Base-by-base conservation (phyloP, 2,113 vertebrate species). In the Protomyctophum bolini region DNA sequence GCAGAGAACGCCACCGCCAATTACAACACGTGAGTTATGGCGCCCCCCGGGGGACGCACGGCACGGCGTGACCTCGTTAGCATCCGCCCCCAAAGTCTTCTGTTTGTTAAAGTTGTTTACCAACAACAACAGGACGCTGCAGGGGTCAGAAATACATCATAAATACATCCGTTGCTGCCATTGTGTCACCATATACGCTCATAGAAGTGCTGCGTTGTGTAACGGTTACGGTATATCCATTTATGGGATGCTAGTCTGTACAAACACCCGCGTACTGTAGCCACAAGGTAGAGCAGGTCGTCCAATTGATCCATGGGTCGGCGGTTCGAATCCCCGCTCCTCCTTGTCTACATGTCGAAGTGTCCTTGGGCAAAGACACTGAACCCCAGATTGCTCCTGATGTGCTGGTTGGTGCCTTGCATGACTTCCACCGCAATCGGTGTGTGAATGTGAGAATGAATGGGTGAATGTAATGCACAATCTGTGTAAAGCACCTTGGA, bases 1-100 rank as follows among this genome's bases (percentile, higher is more conserved):
- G n/a, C n/a, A n/a, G n/a, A 57, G 62, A 41, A 41, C 33, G 5
- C 58, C 46, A 11, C 46, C 63, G 68, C 58, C 76, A 73, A 73
- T 79, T 69, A 79, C 63, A 48, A 49, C 45, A 14, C 47, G 51
- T 14, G 63, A 10, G 29, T 41, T 48, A 12, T 29, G 56, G 41
- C 9, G 56, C n/a, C 5, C 8, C n/a, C 5, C 8, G 14, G 48
- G 50, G 54, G 65, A 55, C 58, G 58, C 21, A 21, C n/a, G n/a
- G n/a, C n/a, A 2, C 21, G 21, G 21, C 11, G 58, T 55, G 59
- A 8, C 58, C 11, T 70, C 65, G 14, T 58, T 58, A 58, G 7
- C 2, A 10, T 58, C 21, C 21, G 8, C 4, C 1, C 7, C 15
- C 28, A 28, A 28, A 33, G 10, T 7, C 7, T 6, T 9, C 2